A percentile compares a stretch with the other conserved stretches of the same genome.
phyloP scores from a whole-genome alignment of 2,888 invertebrate genomes.

The Eubasilissa splendida region DNA sequence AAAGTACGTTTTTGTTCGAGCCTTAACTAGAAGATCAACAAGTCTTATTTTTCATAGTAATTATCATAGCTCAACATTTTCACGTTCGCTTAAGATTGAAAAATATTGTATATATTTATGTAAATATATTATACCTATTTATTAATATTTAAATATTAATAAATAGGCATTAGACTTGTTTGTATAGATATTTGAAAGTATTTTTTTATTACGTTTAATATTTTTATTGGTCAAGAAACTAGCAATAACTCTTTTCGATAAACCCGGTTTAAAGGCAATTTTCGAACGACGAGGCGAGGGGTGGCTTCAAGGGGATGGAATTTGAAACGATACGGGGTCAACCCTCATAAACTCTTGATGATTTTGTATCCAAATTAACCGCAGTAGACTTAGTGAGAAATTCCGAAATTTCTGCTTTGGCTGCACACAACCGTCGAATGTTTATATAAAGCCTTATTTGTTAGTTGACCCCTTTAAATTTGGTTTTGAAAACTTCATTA shows the following conservation, averaged over 20 bases:
- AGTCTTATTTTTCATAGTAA: too few species aligned
- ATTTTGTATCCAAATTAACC: slow-evolving; percentile 54
- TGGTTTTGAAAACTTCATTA: slow-evolving; percentile 3
- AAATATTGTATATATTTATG: too few species aligned
- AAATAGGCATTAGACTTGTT: too few species aligned
- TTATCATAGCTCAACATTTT: too few species aligned
- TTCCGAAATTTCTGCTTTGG: slow-evolving; percentile 22
- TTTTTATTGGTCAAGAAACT: too few species aligned
- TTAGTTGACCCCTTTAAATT: slow-evolving; percentile 5
- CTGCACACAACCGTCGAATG: slow-evolving; percentile 5
- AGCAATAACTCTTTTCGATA: background rate
- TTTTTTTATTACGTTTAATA: too few species aligned
- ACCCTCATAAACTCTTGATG: slow-evolving; percentile 55
- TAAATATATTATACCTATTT: too few species aligned
- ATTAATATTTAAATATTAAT: too few species aligned
- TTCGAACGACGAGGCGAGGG: slow-evolving; percentile 11
- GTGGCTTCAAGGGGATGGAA: slow-evolving; percentile 40
- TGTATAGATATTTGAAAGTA: too few species aligned
- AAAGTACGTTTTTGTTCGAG: too few species aligned
- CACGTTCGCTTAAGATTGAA: too few species aligned
- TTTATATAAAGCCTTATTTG: slow-evolving; percentile 12
- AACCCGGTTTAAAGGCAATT: slow-evolving; percentile 42
- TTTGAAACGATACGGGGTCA: slow-evolving; percentile 50
- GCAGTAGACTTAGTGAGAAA: slow-evolving; percentile 39
- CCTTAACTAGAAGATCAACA: too few species aligned